Conservation (phyloP, 2,113 vertebrate species). For the Cololabis saira region DNA sequence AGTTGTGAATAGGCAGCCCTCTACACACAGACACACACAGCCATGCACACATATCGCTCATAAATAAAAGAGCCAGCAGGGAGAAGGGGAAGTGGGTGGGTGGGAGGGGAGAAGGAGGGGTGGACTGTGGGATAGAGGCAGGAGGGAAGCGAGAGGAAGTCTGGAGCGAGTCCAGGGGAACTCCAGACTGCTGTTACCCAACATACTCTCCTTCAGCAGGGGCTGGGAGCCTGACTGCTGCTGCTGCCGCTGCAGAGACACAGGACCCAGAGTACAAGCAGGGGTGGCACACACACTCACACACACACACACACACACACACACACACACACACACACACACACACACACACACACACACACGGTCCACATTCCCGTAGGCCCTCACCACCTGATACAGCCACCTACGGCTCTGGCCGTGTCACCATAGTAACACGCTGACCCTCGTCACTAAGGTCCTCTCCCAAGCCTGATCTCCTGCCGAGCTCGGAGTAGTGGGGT, state of each 20-base stretch:
- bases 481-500: slow-evolving; percentile 54
- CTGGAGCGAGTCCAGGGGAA: slow-evolving; percentile 83
- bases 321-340: background rate
- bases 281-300: background rate
- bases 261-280: slow-evolving; percentile 12
- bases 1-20: slow-evolving; percentile 35
- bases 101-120: slow-evolving; percentile 48
- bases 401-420: slow-evolving; percentile 24
- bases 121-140: slow-evolving; percentile 60
- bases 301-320: background rate
- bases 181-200: slow-evolving; percentile 81
- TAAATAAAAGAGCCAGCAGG: slow-evolving; percentile 36
- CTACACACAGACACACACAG: slow-evolving; percentile 23
- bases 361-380: slow-evolving; percentile 10
- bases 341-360: slow-evolving; percentile 5
- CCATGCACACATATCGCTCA: slow-evolving; percentile 37
- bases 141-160: slow-evolving; percentile 69
- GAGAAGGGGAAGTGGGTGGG: slow-evolving; percentile 58
- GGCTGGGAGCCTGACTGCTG: slow-evolving; percentile 59
- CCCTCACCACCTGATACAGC: slow-evolving; percentile 20
- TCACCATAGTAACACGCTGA: slow-evolving; percentile 80
- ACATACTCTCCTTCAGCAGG: slow-evolving; percentile 66
- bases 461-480: slow-evolving; percentile 51
- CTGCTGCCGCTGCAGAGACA: slow-evolving; percentile 43
- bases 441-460: slow-evolving; percentile 63